phyloP scores from a whole-genome alignment of 2,888 invertebrate species.

The Hemistola chrysoprasaria region DNA sequence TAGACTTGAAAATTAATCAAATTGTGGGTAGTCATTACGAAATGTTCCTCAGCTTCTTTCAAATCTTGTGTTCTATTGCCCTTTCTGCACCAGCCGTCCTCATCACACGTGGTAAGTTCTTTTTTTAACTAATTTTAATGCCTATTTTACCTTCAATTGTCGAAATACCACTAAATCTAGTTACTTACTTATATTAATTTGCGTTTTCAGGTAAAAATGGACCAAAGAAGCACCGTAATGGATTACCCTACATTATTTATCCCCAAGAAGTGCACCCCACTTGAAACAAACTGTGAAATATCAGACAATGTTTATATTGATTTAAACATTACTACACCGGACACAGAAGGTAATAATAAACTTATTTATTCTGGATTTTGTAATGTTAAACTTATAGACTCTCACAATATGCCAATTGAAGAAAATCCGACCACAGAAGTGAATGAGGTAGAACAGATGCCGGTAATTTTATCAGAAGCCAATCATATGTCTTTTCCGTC shows the following conservation, averaged over 20 bases:
- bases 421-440: conserved; percentile 1
- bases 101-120: conserved; percentile 59
- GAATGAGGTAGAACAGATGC: conserved; percentile 32
- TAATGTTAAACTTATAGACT: conserved; percentile 59
- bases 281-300: conserved; percentile 53
- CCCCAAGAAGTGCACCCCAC: conserved; percentile 57
- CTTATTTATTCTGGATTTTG: conserved; percentile 62
- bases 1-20: conserved; percentile 14
- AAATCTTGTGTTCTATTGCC: conserved; percentile 42
- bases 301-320: conserved; percentile 61
- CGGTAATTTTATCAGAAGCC: conserved; percentile 42
- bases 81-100: conserved; percentile 40
- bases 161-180: conserved; percentile 19
- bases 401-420: conserved; percentile 35
- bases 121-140: conserved; percentile 33
- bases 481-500: conserved; percentile 40
- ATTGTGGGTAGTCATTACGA: conserved; percentile 43
- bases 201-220: conserved; percentile 55
- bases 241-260: conserved; percentile 59
- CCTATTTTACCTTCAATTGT: conserved; percentile 52
- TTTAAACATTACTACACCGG: conserved; percentile 54
- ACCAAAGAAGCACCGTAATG: conserved; percentile 34
- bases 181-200: too few species aligned
- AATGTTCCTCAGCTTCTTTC: conserved; percentile 28
- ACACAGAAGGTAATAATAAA: conserved; percentile 56